Base-by-base conservation (phyloP, 2,888 invertebrate species). In the Agonum fuliginosum region DNA sequence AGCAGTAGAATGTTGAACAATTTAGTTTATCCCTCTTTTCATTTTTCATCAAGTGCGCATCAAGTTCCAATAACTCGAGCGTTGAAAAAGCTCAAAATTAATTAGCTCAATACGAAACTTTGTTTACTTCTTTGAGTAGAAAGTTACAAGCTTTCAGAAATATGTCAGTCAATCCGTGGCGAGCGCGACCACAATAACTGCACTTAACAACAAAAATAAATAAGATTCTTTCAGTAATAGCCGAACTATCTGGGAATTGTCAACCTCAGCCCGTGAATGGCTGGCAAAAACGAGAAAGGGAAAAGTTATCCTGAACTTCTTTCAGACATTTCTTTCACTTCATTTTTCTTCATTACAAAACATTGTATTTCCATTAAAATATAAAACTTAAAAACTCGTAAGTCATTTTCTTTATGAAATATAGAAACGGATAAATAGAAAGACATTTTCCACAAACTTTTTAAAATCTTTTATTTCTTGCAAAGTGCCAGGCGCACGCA, bases 321-420 rank as follows among this genome's bases (percentile, higher is more conserved):
- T 69, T 22, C 12, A 69, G 43, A 69, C n/a, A 43, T 72, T 72
- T 72, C 72, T 72, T 58, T 46, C 62, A 62, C 14, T 62, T 62
- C 70, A 70, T 72, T 72, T 54, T 58, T 54, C 54, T 72, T 72
- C 72, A 72, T 72, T 72, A 72, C 72, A 72, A 72, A 72, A 72
- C 72, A 72, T 72, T 72, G 72, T 72, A 72, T 72, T 72, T 72
- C 72, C 72, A 72, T 72, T 72, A 72, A 72, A 72, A 72, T 70
- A 70, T 70, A 70, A 70, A 70, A 70, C 70, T 70, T 70, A 70
- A 46, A 67, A 70, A 70, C 70, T 70, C 70, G 27, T 62, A 30
- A 62, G 70, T 46, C 46, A 43, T 43, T 69, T 43, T 69, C 43
- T 41, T 69, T 43, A 24, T 22, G 69, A 69, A 43, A 69, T 69